These are phyloP conservation scores for Rotaria magnacalcarata DNA, from an alignment of 2,888 invertebrate genomes.

Conservation along the genomic window DNA sequence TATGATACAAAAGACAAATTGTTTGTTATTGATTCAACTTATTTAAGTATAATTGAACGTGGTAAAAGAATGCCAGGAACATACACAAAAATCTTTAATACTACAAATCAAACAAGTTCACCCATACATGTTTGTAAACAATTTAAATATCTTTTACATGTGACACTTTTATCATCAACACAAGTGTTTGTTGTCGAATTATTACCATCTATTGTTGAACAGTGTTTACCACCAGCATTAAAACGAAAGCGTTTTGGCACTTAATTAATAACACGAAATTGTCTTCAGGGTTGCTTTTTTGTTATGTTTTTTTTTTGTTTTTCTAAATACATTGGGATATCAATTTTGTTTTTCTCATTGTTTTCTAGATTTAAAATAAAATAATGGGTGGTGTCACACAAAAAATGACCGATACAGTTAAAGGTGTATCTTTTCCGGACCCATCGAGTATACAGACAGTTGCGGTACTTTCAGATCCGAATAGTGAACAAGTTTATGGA, in stretches of 20 bases:
- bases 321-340: background rate
- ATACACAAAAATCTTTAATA: slow-evolving; percentile 9
- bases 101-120: background rate
- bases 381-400: background rate
- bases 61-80: background rate
- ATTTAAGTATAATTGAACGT: slow-evolving; percentile 5
- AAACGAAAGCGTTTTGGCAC: slow-evolving; percentile 22
- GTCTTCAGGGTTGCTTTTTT: background rate
- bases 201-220: background rate
- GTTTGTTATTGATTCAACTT: background rate
- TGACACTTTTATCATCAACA: background rate
- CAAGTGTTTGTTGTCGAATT: slow-evolving; percentile 15
- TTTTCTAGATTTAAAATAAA: background rate
- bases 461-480: background rate
- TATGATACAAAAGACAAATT: background rate
- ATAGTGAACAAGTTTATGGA: background rate
- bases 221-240: slow-evolving; percentile 31
- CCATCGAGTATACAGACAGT: background rate
- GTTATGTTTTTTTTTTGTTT: background rate
- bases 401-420: background rate
- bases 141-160: slow-evolving; percentile 32
- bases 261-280: background rate
- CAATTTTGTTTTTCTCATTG: slow-evolving; percentile 11
- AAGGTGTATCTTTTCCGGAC: background rate
- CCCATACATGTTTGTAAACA: slow-evolving; percentile 26